Base-by-base conservation (phyloP, 2,888 invertebrate genomes). In the Trisateles emortualis region DNA sequence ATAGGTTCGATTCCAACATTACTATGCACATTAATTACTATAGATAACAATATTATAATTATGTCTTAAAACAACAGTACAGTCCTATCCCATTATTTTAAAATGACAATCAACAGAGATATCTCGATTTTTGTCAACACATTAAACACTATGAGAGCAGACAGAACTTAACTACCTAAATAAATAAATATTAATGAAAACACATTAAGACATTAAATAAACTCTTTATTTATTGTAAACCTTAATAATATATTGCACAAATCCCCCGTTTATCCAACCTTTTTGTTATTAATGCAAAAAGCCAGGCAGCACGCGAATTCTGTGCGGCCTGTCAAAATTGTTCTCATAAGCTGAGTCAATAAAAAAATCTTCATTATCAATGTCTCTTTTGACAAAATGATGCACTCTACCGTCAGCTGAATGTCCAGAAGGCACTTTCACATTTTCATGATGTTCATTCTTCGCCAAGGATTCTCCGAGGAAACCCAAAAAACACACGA, bases 231-330 rank as follows among this genome's bases (percentile, higher is more conserved):
- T 61, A 50, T n/a, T 14, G 42, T 43, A 52, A 41, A 44, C 36
- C 36, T 46, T 48, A 29, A 42, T 49, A 33, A 26, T 22, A 47
- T 10, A 55, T 59, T 64, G 62, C 70, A 72, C 54, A 48, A 44
- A 46, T 58, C 47, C 58, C 45, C 14, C 11, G 16, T 16, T 17
- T 9, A 35, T 16, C 13, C 9, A 35, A 35, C 32, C 4, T 9
- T 1, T 2, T 11, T 9, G 14, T 33, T 43, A 16, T 72, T 67
- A 89, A 62, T 88, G 88, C 1, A 88, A 81, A 43, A 71, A 90
- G 4, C 84, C 89, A 44, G 88, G 88, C 51, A 88, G 36, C 8
- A 84, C 77, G 0, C 88, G 81, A 16, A 90, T 87, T 52, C 85
- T 85, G 68, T 79, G 88, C 0, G 86, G 85, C 24, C 79, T 78